Evolutionary conservation across 2,113 vertebrate genomes (phyloP).

Genomic region (Pseudorasbora parva): DNA sequence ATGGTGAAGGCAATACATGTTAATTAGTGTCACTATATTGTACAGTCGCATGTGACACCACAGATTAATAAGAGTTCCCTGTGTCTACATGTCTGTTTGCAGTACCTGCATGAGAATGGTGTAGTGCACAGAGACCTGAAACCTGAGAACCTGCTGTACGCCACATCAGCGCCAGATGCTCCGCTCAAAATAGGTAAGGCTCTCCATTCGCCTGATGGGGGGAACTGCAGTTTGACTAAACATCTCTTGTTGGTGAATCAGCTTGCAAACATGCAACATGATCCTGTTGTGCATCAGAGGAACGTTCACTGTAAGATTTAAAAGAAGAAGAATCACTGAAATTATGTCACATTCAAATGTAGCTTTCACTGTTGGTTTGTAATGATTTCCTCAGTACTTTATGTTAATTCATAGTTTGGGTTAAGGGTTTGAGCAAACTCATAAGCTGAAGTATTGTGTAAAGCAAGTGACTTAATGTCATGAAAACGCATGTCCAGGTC

Average conservation of each 20-base stretch:
- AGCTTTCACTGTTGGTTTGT: background rate
- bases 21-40: slow-evolving; percentile 1
- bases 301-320: background rate
- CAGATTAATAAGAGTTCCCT: slow-evolving; percentile 18
- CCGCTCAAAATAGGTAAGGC: slow-evolving; percentile 84
- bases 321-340: background rate
- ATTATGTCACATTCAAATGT: background rate
- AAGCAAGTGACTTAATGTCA: too few relatives aligned
- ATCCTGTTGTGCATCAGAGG: background rate
- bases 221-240: background rate
- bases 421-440: background rate
- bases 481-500: too few relatives aligned
- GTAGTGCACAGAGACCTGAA: slow-evolving; percentile 89
- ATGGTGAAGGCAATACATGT: slow-evolving; percentile 1
- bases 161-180: slow-evolving; percentile 85
- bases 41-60: background rate
- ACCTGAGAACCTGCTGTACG: slow-evolving; percentile 88
- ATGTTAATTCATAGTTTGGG: background rate
- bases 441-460: background rate
- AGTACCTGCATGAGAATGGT: slow-evolving; percentile 90
- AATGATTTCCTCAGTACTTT: too few relatives aligned
- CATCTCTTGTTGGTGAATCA: slow-evolving; percentile 6
- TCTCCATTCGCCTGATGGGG: slow-evolving; percentile 66
- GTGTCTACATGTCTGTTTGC: slow-evolving; percentile 50
- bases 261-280: background rate